phyloP scores from a whole-genome alignment of 2,888 invertebrate genomes.

The Mantis religiosa region DNA sequence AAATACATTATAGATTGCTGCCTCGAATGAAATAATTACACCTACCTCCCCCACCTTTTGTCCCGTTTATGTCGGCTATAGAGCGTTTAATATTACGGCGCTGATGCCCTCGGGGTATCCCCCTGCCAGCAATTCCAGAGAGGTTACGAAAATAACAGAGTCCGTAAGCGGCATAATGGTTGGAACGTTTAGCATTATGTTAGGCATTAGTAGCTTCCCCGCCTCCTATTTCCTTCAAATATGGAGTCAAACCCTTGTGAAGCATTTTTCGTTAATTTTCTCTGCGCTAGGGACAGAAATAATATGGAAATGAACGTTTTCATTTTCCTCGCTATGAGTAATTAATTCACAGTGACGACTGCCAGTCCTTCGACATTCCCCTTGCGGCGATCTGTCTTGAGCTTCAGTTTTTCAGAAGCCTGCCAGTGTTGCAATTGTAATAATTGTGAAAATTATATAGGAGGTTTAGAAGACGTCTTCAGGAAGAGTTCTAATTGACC shows the following conservation, averaged over 20 bases:
- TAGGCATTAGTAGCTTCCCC: neutral
- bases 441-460: neutral
- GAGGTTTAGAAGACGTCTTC: neutral
- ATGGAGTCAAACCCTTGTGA: neutral
- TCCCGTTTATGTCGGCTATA: neutral
- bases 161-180: neutral
- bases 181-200: slow-evolving; percentile 9
- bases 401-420: neutral
- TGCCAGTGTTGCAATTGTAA: neutral
- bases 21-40: neutral
- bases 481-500: neutral
- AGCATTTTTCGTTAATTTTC: neutral
- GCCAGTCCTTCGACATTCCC: neutral
- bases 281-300: neutral
- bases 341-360: neutral
- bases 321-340: neutral
- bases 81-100: neutral
- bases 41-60: neutral
- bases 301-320: neutral
- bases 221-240: neutral
- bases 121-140: neutral
- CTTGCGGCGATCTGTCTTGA: neutral
- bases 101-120: neutral
- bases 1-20: slow-evolving; percentile 8
- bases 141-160: neutral